These are phyloP conservation scores for Andrena haemorrhoa DNA, from an alignment of 2,888 invertebrate genomes.

Conservation along the genomic window DNA sequence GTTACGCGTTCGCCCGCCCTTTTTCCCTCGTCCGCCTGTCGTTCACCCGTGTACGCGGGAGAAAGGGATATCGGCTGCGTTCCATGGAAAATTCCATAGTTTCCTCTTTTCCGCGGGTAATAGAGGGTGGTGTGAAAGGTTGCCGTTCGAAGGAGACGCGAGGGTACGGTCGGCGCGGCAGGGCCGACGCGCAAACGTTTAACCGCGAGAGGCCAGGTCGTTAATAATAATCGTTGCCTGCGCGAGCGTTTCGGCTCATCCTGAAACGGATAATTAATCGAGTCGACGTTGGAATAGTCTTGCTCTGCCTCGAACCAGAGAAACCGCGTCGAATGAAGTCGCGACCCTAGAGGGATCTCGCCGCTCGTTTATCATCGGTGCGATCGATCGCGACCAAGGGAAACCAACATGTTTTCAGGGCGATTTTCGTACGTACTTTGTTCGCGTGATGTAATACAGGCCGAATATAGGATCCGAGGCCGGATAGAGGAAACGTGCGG, in stretches of 20 bases:
- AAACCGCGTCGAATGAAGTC: not conserved
- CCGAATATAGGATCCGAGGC: too few species aligned
- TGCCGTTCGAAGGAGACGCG: too few species aligned
- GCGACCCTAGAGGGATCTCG: conserved; percentile 1
- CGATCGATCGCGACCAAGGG: conserved; percentile 7
- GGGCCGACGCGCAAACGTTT: not conserved
- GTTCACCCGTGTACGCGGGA: not conserved
- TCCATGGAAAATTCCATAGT: not conserved
- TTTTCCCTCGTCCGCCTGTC: not conserved
- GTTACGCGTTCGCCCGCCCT: not conserved
- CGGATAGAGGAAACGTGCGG: too few species aligned
- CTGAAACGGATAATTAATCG: not conserved
- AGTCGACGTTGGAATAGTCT: not conserved
- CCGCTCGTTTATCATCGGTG: conserved; percentile 20
- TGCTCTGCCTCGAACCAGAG: conserved; percentile 5
- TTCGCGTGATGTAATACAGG: too few species aligned
- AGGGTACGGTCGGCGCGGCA: too few species aligned
- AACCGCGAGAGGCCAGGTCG: not conserved
- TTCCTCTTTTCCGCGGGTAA: too few species aligned
- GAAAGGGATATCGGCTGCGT: conserved; percentile 23
- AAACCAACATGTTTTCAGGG: conserved; percentile 1
- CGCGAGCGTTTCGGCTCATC: not conserved
- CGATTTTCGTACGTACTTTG: too few species aligned
- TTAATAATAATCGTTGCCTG: conserved; percentile 3
- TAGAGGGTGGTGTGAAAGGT: too few species aligned